Evolutionary conservation across 2,113 vertebrate species (phyloP), one percentile per base, ranked within the genome.

Genomic region (Coturnix japonica): DNA sequence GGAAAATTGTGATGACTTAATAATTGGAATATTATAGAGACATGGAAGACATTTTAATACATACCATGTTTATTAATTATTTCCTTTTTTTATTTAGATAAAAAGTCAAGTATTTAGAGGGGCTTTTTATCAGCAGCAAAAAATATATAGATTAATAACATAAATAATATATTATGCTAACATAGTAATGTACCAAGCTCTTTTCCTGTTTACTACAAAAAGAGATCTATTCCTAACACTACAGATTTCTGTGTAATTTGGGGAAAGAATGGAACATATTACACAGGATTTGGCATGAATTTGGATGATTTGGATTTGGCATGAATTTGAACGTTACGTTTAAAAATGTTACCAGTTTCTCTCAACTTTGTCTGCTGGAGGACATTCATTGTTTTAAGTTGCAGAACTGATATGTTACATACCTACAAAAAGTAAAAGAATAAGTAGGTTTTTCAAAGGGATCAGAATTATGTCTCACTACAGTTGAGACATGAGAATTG

Each of bases 131-230:
- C 49, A 85, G 59, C 41, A 92, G 22, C 56, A 87, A 51, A 81
- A 87, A 82, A 91, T n/a, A 64, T 64, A 31, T 70, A 13, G 65
- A 56, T 87, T 84, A 28, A 37, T 81, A 79, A 81, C 22, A 59
- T 53, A 77, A 90, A 87, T 85, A 93, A 79, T 73, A 33, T 25
- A 56, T 90, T 90, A 81, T 91, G 67, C 78, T 75, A 93, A 77
- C 67, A 56, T 22, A 77, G 35, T 81, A 91, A 80, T 46, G 94
- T 81, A 95, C 92, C 46, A 92, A 93, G 33, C 16, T 43, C 56
- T 86, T 93, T 85, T 90, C 64, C 59, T 85, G 49, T 89, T 95
- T 90, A 87, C 37, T 89, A 60, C 44, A 76, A 18, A 63, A 85
- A 73, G 30, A 88, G 8, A n/a, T 54, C 54, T 92, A 63, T 87